Evolutionary conservation across 1,140 invertebrate species (phyloP).

Genomic region (Glossosoma conforme): DNA sequence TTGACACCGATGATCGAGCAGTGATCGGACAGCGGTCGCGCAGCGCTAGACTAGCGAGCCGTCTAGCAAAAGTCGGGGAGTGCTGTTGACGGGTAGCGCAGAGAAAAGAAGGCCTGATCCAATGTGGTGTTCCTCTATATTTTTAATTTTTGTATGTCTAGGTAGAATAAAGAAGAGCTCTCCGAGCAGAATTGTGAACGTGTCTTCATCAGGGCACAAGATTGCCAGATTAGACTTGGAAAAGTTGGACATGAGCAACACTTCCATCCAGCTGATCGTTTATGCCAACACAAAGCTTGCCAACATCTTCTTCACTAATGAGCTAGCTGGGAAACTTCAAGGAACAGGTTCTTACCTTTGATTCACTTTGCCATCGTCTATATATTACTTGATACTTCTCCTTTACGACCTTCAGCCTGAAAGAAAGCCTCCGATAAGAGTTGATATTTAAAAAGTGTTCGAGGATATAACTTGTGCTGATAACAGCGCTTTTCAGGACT

Average conservation of each 20-base stretch:
- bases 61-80: slow-evolving; percentile 56
- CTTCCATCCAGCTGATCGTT: slow-evolving; percentile 45
- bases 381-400: too few species aligned
- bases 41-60: too few species aligned
- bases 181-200: slow-evolving; percentile 58
- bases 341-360: too few species aligned
- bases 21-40: too few species aligned
- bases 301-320: slow-evolving; percentile 54
- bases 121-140: neutral
- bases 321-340: slow-evolving; percentile 50
- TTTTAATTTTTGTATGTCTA: slow-evolving; percentile 4
- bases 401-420: too few species aligned
- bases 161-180: slow-evolving; percentile 48
- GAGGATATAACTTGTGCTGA: too few species aligned
- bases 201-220: slow-evolving; percentile 58
- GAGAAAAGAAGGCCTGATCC: neutral
- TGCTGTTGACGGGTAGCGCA: neutral
- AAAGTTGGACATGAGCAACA: slow-evolving; percentile 31
- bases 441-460: too few species aligned
- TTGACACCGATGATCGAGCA: too few species aligned
- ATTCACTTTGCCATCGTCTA: too few species aligned
- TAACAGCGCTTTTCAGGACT: too few species aligned
- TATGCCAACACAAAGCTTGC: slow-evolving; percentile 61
- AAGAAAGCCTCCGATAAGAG: too few species aligned
- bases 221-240: slow-evolving; percentile 52